phyloP scores from a whole-genome alignment of 2,113 vertebrate genomes.

The Embiotoca jacksoni region DNA sequence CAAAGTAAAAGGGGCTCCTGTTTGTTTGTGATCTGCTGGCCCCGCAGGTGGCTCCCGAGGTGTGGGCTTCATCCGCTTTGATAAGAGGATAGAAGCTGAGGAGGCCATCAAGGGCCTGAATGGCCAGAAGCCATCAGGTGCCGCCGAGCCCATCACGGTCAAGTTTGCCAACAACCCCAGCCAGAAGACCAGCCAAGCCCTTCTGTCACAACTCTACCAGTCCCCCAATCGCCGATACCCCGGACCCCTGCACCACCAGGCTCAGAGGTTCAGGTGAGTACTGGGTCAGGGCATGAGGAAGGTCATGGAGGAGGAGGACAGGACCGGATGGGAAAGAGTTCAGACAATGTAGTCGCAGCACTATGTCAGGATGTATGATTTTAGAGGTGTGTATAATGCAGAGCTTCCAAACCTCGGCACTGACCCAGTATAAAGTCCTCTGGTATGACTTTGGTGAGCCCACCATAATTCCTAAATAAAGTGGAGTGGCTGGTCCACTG shows the following conservation, averaged over 20 bases:
- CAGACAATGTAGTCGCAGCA: not conserved
- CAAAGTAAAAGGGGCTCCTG: slow-evolving; percentile 80
- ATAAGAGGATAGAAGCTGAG: slow-evolving; percentile 99
- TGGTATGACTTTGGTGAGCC: not conserved
- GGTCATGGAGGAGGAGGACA: not conserved
- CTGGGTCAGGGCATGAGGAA: slow-evolving; percentile 9
- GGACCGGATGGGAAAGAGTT: not conserved
- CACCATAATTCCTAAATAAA: not conserved
- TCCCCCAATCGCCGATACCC: slow-evolving; percentile 99
- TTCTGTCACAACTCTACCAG: slow-evolving; percentile 99
- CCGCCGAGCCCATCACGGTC: slow-evolving; percentile 99
- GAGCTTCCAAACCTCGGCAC: slow-evolving; percentile 29
- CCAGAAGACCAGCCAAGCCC: slow-evolving; percentile 99
- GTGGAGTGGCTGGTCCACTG: slow-evolving; percentile 1
- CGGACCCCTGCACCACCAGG: slow-evolving; percentile 98
- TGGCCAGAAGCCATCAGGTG: slow-evolving; percentile 98
- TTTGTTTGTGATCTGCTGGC: slow-evolving; percentile 86
- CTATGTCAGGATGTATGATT: not conserved
- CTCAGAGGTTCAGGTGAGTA: slow-evolving; percentile 99
- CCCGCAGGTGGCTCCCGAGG: slow-evolving; percentile 97
- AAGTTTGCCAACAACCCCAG: slow-evolving; percentile 99
- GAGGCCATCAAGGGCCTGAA: slow-evolving; percentile 99
- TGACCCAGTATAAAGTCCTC: not conserved
- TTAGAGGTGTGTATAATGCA: not conserved
- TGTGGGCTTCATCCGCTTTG: slow-evolving; percentile 99